phyloP scores from a whole-genome alignment of 1,140 invertebrate genomes.

The Metopolophium dirhodum region DNA sequence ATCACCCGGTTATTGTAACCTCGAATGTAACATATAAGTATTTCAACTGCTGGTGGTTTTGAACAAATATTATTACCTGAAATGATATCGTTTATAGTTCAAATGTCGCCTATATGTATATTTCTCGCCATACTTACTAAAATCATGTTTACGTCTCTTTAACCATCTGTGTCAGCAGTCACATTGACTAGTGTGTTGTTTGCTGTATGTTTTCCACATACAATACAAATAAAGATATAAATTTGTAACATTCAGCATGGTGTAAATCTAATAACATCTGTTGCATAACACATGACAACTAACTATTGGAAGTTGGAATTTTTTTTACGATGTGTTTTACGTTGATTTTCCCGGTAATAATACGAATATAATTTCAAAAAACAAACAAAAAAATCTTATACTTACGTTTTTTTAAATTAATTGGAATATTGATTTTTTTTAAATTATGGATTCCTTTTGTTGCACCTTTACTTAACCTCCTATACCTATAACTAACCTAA shows the following conservation, averaged over 20 bases:
- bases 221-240: slow-evolving; percentile 4
- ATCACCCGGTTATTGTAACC: no score
- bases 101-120: neutral
- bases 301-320: neutral
- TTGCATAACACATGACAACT: neutral
- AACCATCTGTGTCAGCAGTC: slow-evolving; percentile 20
- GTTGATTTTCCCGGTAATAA: neutral
- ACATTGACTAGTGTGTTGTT: neutral
- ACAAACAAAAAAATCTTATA: neutral
- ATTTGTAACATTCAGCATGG: neutral
- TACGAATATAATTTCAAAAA: neutral
- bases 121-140: neutral
- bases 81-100: neutral
- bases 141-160: neutral
- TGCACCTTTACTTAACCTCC: no score
- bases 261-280: neutral
- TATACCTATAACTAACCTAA: neutral
- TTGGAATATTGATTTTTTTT: neutral
- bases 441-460: neutral
- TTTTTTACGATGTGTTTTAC: neutral
- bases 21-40: no score
- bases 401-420: neutral
- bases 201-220: neutral
- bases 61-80: neutral
- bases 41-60: neutral